Evolutionary conservation across 2,797 vertebrate genomes (phyloP), one percentile per base, ranked within the genome.

Genomic region (Momotus momota): DNA sequence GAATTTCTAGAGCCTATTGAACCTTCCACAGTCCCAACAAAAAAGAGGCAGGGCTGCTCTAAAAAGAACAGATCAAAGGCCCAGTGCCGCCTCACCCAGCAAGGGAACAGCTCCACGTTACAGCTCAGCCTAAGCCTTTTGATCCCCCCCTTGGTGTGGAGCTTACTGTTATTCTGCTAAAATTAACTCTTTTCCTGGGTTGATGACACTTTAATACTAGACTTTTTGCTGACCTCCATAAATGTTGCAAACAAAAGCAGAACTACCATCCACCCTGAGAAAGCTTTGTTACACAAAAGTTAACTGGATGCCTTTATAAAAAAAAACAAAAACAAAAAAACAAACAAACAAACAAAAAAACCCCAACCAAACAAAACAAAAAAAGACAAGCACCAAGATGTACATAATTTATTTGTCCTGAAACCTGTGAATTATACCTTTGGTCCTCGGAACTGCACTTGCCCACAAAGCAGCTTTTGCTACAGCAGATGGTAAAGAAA

Each of bases 271-370:
- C 93, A 96, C 96, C 96, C 93, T 88, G 90, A 96, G 94, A 93
- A 93, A 97, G 96, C 91, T 96, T 97, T 97, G 95, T 91, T 87
- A 96, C 93, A 93, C 94, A 94, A 96, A 97, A 97, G 93, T 98
- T 98, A 98, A 98, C 98, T 98, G 98, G 98, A 99, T 99, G 99
- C 99, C 99, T 99, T 99, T 99, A 98, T 98, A 98, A 98, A 98
- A 98, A 98, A 93, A 97, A 98, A 98, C 97, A 75, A 97, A 98
- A 65, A 82, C 54, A 81, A 46, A n/a, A 58, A 52, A 66, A 14
- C 33, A 98, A 98, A 98, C 98, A 98, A 93, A 97, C 97, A 98
- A 97, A 71, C 95, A 98, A 75, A 79, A 46, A 85, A 65, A 95
- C 82, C 94, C 89, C 89, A 83, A 93, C 38, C 19, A 57, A 38